Evolutionary conservation across 1,140 invertebrate species (phyloP).

Genomic region (Danaus melanippus): DNA sequence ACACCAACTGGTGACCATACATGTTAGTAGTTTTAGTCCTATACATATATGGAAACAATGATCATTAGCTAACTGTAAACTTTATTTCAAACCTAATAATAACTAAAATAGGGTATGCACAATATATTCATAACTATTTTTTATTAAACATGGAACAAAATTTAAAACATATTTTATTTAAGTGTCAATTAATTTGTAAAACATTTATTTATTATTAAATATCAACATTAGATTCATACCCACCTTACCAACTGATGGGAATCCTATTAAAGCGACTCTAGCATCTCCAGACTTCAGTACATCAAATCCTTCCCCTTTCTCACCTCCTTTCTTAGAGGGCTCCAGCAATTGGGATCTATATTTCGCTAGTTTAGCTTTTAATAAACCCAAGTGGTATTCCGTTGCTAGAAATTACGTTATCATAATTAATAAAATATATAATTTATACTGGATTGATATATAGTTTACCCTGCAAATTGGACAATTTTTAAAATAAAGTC

Average conservation of each 20-base stretch:
- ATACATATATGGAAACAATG: too few relatives aligned
- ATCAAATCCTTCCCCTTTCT: constrained; percentile 99
- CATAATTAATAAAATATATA: constrained; percentile 1
- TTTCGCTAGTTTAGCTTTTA: constrained; percentile 99
- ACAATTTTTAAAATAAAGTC: constrained; percentile 4
- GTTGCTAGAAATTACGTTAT: constrained; percentile 81
- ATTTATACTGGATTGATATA: not conserved
- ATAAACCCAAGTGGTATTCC: constrained; percentile 97
- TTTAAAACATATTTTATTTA: not conserved
- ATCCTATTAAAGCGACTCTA: constrained; percentile 97
- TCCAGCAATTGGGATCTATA: constrained; percentile 96
- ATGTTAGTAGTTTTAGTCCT: too few relatives aligned
- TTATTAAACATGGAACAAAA: not conserved
- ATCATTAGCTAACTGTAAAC: too few relatives aligned
- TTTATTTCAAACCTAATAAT: too few relatives aligned
- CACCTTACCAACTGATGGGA: constrained; percentile 95
- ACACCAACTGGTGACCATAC: too few relatives aligned
- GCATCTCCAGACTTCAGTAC: constrained; percentile 99
- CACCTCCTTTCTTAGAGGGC: constrained; percentile 93
- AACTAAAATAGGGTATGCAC: too few relatives aligned
- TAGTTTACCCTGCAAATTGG: constrained; percentile 1
- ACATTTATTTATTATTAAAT: constrained; percentile 2
- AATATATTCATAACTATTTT: not conserved
- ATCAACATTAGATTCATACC: constrained; percentile 15
- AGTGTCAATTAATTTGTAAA: not conserved